Conservation (phyloP, 2,888 invertebrate species). For the Keiferia lycopersicella region DNA sequence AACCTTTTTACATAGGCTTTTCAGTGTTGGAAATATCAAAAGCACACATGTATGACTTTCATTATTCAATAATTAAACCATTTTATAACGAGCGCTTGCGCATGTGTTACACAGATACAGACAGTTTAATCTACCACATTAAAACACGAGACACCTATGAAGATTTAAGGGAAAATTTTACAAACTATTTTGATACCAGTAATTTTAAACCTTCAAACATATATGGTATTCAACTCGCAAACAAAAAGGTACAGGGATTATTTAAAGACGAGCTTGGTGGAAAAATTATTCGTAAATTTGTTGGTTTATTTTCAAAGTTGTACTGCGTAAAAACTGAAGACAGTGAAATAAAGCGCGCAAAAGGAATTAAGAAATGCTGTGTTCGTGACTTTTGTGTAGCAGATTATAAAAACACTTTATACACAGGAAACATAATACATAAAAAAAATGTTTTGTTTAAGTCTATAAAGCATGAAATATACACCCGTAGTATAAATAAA, state of each 20-base stretch:
- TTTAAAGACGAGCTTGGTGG: conserved; percentile 29
- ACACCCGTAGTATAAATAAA: conserved; percentile 11
- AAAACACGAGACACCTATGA: conserved; percentile 24
- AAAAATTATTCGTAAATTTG: conserved; percentile 20
- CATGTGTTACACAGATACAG: conserved; percentile 30
- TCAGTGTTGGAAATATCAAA: conserved; percentile 22
- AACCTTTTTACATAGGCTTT: conserved; percentile 30
- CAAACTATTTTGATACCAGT: background rate
- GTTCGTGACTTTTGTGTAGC: conserved; percentile 1
- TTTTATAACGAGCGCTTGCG: conserved; percentile 1
- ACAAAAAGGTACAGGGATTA: conserved; percentile 21
- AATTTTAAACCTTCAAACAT: background rate
- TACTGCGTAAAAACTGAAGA: conserved; percentile 25
- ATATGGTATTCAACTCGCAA: background rate
- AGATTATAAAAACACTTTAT: conserved; percentile 22
- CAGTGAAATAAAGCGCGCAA: conserved; percentile 20
- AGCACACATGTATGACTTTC: conserved; percentile 30
- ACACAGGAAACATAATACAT: background rate
- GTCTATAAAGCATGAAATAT: conserved; percentile 22
- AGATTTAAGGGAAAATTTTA: conserved; percentile 22
- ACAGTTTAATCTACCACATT: conserved; percentile 30
- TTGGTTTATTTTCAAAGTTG: conserved; percentile 27
- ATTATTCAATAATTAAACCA: conserved; percentile 28
- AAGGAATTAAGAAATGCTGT: conserved; percentile 17
- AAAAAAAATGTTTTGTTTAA: conserved; percentile 9